phyloP scores from a whole-genome alignment of 1,140 invertebrate species.

The Adoxophyes honmai region DNA sequence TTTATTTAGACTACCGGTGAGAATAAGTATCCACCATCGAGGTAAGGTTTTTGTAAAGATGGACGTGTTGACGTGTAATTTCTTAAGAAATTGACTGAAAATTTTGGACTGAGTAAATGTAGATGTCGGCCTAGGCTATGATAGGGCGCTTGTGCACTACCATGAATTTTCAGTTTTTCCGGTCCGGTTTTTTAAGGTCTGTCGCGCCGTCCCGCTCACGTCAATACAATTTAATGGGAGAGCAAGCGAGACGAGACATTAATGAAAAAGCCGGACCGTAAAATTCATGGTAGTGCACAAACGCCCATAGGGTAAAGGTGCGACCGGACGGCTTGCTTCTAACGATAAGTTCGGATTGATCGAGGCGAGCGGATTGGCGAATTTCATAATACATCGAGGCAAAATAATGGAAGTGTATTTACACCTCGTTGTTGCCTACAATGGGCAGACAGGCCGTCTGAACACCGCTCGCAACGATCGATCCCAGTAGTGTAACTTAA shows the following conservation, averaged over 20 bases:
- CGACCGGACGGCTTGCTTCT: slow-evolving; percentile 65
- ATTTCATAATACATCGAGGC: slow-evolving; percentile 18
- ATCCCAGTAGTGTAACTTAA: slow-evolving; percentile 58
- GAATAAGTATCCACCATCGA: neutral
- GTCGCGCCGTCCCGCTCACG: too few relatives aligned
- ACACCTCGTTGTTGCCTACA: slow-evolving; percentile 1
- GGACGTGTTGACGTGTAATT: slow-evolving; percentile 62
- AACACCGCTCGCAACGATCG: slow-evolving; percentile 38
- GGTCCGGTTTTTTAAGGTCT: too few relatives aligned
- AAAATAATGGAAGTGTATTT: slow-evolving; percentile 4
- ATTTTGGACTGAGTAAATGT: slow-evolving; percentile 72
- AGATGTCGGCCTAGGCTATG: slow-evolving; percentile 69
- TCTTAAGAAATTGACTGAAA: slow-evolving; percentile 75
- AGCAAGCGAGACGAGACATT: too few relatives aligned
- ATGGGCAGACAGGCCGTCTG: neutral
- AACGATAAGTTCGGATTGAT: slow-evolving; percentile 41
- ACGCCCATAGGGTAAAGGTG: slow-evolving; percentile 57
- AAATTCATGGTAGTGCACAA: too few relatives aligned
- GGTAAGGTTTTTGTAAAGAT: slow-evolving; percentile 54
- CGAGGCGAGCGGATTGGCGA: slow-evolving; percentile 40
- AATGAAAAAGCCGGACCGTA: too few relatives aligned
- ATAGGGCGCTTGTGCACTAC: too few relatives aligned
- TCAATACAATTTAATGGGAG: too few relatives aligned
- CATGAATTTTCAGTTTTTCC: too few relatives aligned
- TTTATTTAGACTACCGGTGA: too few relatives aligned